phyloP scores from a whole-genome alignment of 2,113 vertebrate species.

The Tenebrosternarchus preto region DNA sequence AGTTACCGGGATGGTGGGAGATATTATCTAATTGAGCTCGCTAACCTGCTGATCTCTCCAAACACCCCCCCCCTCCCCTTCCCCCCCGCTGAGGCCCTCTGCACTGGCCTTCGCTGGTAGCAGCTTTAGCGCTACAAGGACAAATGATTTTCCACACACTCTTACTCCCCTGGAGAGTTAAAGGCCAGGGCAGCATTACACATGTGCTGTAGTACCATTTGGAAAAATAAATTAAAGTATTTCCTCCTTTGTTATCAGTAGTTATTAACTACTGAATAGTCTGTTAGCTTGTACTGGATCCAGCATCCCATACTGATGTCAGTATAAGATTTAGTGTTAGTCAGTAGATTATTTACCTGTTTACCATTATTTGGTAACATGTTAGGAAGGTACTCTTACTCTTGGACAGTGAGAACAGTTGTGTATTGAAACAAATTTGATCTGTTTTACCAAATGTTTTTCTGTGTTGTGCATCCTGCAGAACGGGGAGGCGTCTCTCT shows the following conservation, averaged over 20 bases:
- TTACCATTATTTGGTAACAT: neutral
- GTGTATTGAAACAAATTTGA: neutral
- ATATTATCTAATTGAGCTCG: conserved; percentile 34
- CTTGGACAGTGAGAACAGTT: too few species aligned
- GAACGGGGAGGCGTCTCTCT: conserved; percentile 95
- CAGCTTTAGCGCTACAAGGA: conserved; percentile 4
- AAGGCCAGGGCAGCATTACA: neutral
- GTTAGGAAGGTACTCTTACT: too few species aligned
- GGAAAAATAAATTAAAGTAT: neutral
- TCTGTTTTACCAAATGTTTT: too few species aligned
- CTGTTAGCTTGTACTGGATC: neutral
- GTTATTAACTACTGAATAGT: neutral
- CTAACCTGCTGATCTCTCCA: conserved; percentile 5
- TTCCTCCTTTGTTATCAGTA: neutral
- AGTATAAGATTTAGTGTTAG: neutral
- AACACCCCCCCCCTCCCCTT: too few species aligned
- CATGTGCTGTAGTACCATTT: too few species aligned
- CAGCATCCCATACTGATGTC: neutral
- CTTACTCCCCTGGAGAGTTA: neutral
- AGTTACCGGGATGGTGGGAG: neutral
- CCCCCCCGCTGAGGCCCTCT: neutral
- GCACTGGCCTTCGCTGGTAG: neutral
- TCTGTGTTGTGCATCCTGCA: conserved; percentile 65
- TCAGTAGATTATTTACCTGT: neutral
- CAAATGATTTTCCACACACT: neutral